Percentiles rank a stretch among this genome's conserved stretches.
These are phyloP conservation scores for Pogonomyrmex barbatus DNA, from an alignment of 1,140 invertebrate species.

Conservation along the genomic window DNA sequence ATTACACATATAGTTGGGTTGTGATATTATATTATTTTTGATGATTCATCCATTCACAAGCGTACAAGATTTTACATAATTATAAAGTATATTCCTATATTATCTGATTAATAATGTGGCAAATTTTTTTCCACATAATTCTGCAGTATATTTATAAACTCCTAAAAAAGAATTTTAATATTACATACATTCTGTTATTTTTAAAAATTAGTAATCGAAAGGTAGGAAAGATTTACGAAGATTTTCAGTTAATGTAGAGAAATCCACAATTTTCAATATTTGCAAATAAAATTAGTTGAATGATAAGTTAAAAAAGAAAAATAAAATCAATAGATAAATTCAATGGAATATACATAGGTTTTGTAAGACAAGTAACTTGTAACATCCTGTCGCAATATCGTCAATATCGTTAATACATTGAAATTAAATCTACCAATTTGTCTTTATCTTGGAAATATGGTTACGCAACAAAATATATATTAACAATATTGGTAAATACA, in stretches of 20 bases:
- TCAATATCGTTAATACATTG: too few relatives aligned
- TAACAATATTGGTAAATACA: conserved; percentile 14
- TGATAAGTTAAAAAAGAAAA: neutral
- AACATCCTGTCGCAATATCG: neutral
- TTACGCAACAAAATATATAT: conserved; percentile 20
- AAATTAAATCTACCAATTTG: conserved; percentile 17
- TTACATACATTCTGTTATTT: conserved; percentile 21
- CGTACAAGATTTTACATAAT: conserved; percentile 56
- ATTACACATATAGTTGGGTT: conserved; percentile 38
- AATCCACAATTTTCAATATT: conserved; percentile 17
- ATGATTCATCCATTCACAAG: conserved; percentile 62
- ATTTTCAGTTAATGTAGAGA: neutral
- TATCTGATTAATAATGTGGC: conserved; percentile 40
- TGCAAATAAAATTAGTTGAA: neutral
- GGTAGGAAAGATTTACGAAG: conserved; percentile 3
- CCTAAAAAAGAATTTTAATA: conserved; percentile 25
- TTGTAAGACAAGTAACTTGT: neutral
- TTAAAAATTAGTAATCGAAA: neutral
- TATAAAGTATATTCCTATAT: conserved; percentile 56
- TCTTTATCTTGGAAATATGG: neutral
- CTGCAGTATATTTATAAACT: neutral
- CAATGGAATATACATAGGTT: neutral
- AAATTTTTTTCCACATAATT: conserved; percentile 39
- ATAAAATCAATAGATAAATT: neutral
- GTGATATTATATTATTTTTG: conserved; percentile 46